Conservation (phyloP, 2,888 invertebrate genomes). For the Limnephilus lunatus region DNA sequence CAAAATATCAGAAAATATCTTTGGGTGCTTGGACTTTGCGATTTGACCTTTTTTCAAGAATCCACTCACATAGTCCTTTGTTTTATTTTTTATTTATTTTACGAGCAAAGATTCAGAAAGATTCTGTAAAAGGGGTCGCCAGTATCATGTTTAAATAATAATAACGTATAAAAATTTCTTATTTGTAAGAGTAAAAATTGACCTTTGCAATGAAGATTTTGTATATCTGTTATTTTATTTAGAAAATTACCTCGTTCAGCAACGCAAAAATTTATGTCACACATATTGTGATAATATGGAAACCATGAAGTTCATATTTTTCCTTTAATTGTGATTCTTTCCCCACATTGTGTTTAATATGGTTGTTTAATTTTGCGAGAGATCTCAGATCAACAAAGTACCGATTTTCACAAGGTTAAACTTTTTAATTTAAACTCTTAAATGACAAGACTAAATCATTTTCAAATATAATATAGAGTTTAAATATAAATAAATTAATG, state of each 20-base stretch:
- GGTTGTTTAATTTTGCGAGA: not conserved
- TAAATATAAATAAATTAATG: not conserved
- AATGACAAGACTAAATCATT: too few relatives aligned
- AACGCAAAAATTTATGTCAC: not conserved
- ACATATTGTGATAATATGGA: not conserved
- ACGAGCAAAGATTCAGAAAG: not conserved
- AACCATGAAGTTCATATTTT: too few relatives aligned
- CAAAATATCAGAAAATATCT: conserved; percentile 12
- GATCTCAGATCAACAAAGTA: not conserved
- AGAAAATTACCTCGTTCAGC: not conserved
- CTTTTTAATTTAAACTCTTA: too few relatives aligned
- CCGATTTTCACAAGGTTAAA: not conserved
- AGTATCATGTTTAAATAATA: conserved; percentile 5
- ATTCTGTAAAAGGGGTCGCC: not conserved
- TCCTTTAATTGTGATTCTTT: too few relatives aligned
- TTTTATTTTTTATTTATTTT: conserved; percentile 12
- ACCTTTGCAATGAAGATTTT: not conserved
- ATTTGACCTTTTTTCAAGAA: conserved; percentile 1
- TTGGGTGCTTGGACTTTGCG: conserved; percentile 3
- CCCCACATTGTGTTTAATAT: too few relatives aligned
- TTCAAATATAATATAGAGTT: not conserved
- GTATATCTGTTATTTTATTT: not conserved
- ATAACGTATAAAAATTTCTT: not conserved
- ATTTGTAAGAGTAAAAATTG: not conserved
- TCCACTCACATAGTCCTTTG: conserved; percentile 9